Evolutionary conservation across 2,113 vertebrate genomes (phyloP), one percentile per base, ranked within the genome.

Genomic region (Atractosteus spatula): DNA sequence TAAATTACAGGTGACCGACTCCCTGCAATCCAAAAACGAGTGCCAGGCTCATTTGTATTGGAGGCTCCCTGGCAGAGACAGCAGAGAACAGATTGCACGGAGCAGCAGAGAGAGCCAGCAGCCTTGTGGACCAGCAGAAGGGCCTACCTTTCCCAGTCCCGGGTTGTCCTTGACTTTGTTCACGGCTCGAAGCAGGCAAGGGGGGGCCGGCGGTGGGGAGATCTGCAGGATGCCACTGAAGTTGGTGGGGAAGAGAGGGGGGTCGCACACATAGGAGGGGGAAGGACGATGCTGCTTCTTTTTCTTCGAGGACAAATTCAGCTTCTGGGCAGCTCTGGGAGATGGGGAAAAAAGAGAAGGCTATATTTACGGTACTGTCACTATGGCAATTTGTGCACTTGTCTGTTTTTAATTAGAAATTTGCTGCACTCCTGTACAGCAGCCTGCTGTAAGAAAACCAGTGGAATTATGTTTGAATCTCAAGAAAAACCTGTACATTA

Each of bases 111-210:
- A 29, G 29, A 29, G 29, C 29, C 76, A 81, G 79, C 78, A 80
- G 80, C 71, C 75, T 71, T 6, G 72, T 69, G 66, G 78, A 76
- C 78, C n/a, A 71, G 29, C 16, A 68, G 42, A 63, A 69, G 70
- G 2, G 4, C 8, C 72, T 95, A 98, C 97, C 95, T 99, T 99
- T 84, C 97, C 97, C 66, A 99, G 83, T 56, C 97, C 97, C 0
- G 97, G 97, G 0, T 91, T 98, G 78, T 99, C 97, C 88, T 99
- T 98, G 83, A 98, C 94, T 88, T 99, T 99, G 88, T 89, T 96
- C 80, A 95, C 93, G 0, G 96, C 97, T 43, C 97, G 92, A 70
- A 99, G 88, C 64, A 99, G 92, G 76, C 97, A 98, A 66, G 97
- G 97, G 0, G 97, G 97, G 41, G 97, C 97, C 0, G 97, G 96